Conservation (phyloP, 2,113 vertebrate species). For the Saccopteryx bilineata region DNA sequence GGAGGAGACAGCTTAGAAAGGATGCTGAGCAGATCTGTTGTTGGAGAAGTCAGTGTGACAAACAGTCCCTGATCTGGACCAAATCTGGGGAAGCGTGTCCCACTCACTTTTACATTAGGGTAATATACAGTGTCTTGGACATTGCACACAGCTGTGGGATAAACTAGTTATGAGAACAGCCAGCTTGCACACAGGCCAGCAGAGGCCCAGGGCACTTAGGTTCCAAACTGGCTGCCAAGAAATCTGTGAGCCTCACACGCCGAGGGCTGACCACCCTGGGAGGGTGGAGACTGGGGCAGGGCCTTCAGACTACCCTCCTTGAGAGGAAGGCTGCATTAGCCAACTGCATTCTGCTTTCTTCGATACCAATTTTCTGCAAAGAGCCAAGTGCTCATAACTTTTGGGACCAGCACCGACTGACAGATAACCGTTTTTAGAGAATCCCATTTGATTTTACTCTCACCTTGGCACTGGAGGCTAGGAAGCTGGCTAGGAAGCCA, state of each 20-base stretch:
- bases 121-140: background rate
- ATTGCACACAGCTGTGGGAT: background rate
- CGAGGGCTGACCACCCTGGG: background rate
- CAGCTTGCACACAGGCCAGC: background rate
- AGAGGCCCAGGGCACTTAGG: background rate
- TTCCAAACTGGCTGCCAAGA: conserved; percentile 21
- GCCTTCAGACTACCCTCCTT: background rate
- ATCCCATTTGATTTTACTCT: conserved; percentile 42
- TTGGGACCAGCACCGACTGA: background rate
- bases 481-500: background rate
- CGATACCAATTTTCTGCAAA: background rate
- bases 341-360: background rate
- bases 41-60: background rate
- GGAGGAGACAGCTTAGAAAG: background rate
- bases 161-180: background rate
- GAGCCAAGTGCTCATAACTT: background rate
- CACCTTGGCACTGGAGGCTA: background rate
- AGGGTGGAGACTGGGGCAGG: too few relatives aligned
- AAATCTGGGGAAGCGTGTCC: background rate
- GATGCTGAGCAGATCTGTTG: background rate
- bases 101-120: background rate
- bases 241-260: background rate
- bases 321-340: background rate
- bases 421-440: background rate
- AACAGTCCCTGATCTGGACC: too few relatives aligned